Conservation (phyloP, 2,113 vertebrate species). For the Phaethornis superciliosus region DNA sequence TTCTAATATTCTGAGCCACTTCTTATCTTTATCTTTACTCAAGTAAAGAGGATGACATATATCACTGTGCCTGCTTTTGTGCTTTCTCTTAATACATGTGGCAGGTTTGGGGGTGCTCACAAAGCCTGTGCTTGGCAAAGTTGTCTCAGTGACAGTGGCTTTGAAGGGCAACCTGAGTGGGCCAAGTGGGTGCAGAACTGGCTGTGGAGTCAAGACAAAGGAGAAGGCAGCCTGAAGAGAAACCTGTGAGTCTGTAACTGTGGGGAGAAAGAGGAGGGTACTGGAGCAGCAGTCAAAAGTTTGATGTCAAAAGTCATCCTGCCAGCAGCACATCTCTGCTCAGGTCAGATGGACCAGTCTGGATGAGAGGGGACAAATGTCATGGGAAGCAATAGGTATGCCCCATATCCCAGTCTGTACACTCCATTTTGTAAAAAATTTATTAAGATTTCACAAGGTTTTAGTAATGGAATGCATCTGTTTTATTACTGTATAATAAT, state of each 20-base stretch:
- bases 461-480: neutral
- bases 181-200: neutral
- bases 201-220: neutral
- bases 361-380: neutral
- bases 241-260: neutral
- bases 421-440: neutral
- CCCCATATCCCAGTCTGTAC: neutral
- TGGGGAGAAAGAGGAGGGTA: neutral
- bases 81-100: neutral
- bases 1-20: neutral
- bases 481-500: neutral
- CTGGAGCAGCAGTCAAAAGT: neutral
- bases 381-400: rapidly evolving
- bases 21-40: neutral
- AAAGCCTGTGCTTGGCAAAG: neutral
- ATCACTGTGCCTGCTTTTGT: neutral
- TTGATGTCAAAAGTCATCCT: neutral
- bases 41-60: neutral
- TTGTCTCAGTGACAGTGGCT: neutral
- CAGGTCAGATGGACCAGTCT: neutral
- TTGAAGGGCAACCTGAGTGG: rapidly evolving
- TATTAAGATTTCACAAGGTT: neutral
- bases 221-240: neutral
- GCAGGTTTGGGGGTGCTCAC: neutral
- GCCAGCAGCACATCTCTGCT: neutral